Evolutionary conservation across 2,113 vertebrate species (phyloP).

Genomic region (Notiomystis cincta): DNA sequence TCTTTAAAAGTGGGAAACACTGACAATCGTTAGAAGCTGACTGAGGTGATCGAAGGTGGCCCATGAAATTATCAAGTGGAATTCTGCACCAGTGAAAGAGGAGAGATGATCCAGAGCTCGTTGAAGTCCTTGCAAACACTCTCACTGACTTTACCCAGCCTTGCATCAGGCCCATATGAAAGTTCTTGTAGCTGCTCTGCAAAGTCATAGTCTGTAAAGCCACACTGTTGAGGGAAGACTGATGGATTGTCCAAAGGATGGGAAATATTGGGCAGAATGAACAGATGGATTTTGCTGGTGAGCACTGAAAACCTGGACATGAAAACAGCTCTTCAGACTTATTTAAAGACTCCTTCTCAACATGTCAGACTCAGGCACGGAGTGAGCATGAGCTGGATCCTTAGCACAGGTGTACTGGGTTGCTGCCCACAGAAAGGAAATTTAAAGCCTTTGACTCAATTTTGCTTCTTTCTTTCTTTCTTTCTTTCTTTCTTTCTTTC

Average conservation of each 20-base stretch:
- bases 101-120: not conserved
- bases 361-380: not conserved
- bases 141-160: not conserved
- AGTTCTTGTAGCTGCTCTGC: not conserved
- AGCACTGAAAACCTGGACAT: not conserved
- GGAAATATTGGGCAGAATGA: not conserved
- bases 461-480: too few species aligned
- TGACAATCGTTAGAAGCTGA: not conserved
- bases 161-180: not conserved
- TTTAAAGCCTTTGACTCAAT: not conserved
- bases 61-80: not conserved
- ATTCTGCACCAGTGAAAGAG: not conserved
- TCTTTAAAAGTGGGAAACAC: not conserved
- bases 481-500: too few species aligned
- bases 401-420: not conserved
- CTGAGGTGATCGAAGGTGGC: not conserved
- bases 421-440: not conserved
- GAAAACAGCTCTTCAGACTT: not conserved
- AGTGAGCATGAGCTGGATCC: not conserved
- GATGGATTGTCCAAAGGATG: not conserved
- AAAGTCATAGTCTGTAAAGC: not conserved
- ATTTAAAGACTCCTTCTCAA: not conserved
- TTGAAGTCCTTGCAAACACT: not conserved
- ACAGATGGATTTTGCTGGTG: not conserved
- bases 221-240: not conserved